Evolutionary conservation across 2,797 vertebrate species (phyloP), one percentile per base, ranked within the genome.

Genomic region (Tympanoctomys barrerae): DNA sequence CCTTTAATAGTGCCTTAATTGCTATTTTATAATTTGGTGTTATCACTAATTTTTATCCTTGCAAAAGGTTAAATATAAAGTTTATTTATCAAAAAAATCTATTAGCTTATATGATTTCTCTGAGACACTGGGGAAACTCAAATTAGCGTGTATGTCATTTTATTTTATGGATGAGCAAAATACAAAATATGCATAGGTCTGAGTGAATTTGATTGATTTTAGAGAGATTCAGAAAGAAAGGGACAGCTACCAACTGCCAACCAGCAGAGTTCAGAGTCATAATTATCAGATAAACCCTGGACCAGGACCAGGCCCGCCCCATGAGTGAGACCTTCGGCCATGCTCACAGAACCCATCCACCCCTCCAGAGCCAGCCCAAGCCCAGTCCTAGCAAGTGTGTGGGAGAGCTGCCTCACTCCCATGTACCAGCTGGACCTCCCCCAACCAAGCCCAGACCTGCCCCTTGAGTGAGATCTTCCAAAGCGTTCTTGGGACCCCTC

Each of bases 61-160:
- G 7, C n/a, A 39, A 71, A 90, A 90, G 42, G 26, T 85, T 94
- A 95, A 81, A 66, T 61, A 12, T 83, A 85, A 77, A 92, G 19
- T 92, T 94, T 62, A 80, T 31, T 75, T 83, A 39, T 82, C 62
- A 79, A 80, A 83, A 8, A 24, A 57, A 84, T 66, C 46, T 71
- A 68, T 68, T 54, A 46, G 14, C 52, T 79, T n/a, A 78, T 85
- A 52, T 54, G 26, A 85, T 85, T 81, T 36, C 64, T 49, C 31
- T 11, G 21, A 16, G 28, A 66, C 26, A 46, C 46, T 31, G 26
- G 19, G 36, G 71, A 92, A 19, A 75, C 6, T 42, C 39, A 46
- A 70, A 21, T 77, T 82, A 68, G 33, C 6, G 21, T 7, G 66
- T 39, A 54, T 64, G 68, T 54, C 82, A 61, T 61, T 28, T 62